These are phyloP conservation scores for Astropecten irregularis DNA, from an alignment of 53 echinoderm and acorn worm species.

Conservation along the genomic window DNA sequence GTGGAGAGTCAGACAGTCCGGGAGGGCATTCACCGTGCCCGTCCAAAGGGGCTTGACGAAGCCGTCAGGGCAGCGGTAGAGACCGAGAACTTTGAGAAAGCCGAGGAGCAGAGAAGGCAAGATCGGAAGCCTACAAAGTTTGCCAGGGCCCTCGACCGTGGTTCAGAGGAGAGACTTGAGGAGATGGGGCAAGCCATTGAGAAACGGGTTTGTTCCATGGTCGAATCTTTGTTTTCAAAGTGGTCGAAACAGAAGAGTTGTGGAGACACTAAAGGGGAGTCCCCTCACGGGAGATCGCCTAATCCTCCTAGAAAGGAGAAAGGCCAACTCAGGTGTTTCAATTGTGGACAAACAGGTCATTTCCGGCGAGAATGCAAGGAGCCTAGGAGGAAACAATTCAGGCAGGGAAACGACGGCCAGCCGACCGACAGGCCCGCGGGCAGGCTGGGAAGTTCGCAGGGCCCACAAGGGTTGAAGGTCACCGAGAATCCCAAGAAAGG, in stretches of 20 bases:
- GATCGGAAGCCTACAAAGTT: not conserved
- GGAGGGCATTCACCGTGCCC: slow-evolving; percentile 18
- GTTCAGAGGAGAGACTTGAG: not conserved
- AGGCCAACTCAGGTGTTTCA: slow-evolving; percentile 31
- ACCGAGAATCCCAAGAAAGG: not conserved
- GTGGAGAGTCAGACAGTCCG: slow-evolving; percentile 9
- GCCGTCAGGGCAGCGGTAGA: slow-evolving; percentile 3
- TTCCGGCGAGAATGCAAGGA: not conserved
- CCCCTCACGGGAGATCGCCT: not conserved
- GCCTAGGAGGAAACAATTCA: not conserved
- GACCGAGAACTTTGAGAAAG: not conserved
- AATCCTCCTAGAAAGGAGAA: not conserved
- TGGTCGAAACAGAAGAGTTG: not conserved
- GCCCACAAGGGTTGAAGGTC: not conserved
- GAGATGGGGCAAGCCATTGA: not conserved
- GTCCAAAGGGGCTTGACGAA: not conserved
- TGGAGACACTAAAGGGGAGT: not conserved
- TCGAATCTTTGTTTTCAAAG: not conserved
- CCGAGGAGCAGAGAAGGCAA: not conserved
- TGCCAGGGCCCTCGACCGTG: slow-evolving; percentile 18
- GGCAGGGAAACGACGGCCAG: slow-evolving; percentile 5
- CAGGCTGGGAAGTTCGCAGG: slow-evolving; percentile 6
- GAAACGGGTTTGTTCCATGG: not conserved
- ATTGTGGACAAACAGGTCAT: slow-evolving; percentile 40
- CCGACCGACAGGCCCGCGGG: slow-evolving; percentile 38